Evolutionary conservation across 2,888 invertebrate genomes (phyloP), one percentile per base, ranked within the genome.

Genomic region (Yponomeuta cagnagella): DNA sequence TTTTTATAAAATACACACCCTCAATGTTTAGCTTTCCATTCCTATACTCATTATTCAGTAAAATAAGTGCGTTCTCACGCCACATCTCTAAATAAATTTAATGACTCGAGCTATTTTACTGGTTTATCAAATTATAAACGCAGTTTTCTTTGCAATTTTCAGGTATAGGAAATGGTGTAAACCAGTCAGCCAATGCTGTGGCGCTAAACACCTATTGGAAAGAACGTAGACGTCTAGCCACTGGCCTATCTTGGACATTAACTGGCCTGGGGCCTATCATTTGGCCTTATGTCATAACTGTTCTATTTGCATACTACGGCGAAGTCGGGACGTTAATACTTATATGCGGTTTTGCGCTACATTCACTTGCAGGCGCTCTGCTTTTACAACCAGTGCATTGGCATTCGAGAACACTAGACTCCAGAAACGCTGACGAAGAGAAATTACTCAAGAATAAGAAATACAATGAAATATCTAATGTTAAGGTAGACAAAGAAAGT

Each of bases 151-250:
- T 66, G 10, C 33, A 66, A 37, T n/a, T 87, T 87, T 72, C 79
- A 95, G 95, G 94, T 76, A 88, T 93, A 73, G 95, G 95, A 1
- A 90, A 94, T 73, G 95, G 95, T 10, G 93, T 96, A 68, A 93
- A 94, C 63, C 93, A 94, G 78, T 95, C 96, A 0, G 94, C 96
- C 2, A 95, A 95, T 76, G 94, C 95, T 12, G 82, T 96, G 74
- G 96, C 96, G 2, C 84, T 96, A 72, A 96, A 96, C 78, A 95
- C 95, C 3, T 96, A 95, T 81, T 96, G 96, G 89, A 95, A 94
- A 80, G 91, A 94, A 70, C 93, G 94, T 80, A 92, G 96, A 81
- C 92, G 95, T 79, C 87, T 95, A 64, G 96, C 96, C 0, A 95
- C 95, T 0, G 95, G 96, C 0, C 87, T 95, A 71, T 94, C 95